Base-by-base conservation (phyloP, 2,113 vertebrate species). In the Drymodes brunneopygia region DNA sequence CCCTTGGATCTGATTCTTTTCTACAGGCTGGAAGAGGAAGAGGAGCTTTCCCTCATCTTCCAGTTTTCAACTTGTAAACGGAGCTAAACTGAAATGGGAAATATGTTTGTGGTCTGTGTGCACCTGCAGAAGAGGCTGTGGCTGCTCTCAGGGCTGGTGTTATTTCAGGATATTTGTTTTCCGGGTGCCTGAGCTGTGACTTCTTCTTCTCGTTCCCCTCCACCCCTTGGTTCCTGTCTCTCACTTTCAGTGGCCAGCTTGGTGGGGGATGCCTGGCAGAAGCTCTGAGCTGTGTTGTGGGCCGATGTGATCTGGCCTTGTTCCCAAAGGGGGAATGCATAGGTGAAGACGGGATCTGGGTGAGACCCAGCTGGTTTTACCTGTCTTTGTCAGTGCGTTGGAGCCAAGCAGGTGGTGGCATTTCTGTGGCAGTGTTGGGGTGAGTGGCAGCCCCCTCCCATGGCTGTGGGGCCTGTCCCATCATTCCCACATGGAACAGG, bases 101-200 rank as follows among this genome's bases (percentile, higher is more conserved):
- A 64, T 14, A 7, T 3, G 29, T 56, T 89, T 79, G 6, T 67
- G 88, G 36, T 57, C 70, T 66, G 58, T 33, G 51, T 86, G 92
- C 94, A 94, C 90, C 96, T 93, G 94, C 88, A 92, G 79, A 29
- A 48, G 74, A 45, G 74, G 78, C 85, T 72, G 44, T n/a, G 73
- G 87, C 78, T 86, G 79, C 60, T 69, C 64, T 56, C 14, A 5
- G 71, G 28, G 67, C 75, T 75, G 56, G 4, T 67, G 78, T 71
- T 93, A 51, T 85, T 94, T 92, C 74, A 56, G 90, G 85, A 28
- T 74, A 18, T 60, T 94, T 48, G 71, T 81, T 71, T 90, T 91
- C 74, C 0, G 70, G 86, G 66, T 67, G 74, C 66, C 85, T 80
- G 87, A 92, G 90, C 88, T 75, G 53, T 2, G 13, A 73, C 92